Conservation (phyloP, 2,888 invertebrate species). For the Stenoptilia bipunctidactyla region DNA sequence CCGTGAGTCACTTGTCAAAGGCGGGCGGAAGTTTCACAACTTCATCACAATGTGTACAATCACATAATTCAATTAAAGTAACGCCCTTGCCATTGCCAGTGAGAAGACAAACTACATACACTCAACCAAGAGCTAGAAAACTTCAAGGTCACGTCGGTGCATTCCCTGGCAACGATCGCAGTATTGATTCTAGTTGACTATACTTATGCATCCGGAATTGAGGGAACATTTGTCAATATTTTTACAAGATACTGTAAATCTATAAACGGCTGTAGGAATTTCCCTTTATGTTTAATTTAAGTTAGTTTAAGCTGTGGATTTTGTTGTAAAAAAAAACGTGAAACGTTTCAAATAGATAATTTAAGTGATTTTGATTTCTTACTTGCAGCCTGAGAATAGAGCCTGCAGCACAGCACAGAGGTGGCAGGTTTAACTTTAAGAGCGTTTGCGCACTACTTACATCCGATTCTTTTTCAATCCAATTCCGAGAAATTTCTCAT, state of each 20-base stretch:
- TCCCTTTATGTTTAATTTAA: too few species aligned
- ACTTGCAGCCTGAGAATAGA: too few species aligned
- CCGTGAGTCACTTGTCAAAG: conserved; percentile 37
- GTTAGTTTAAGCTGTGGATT: too few species aligned
- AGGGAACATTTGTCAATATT: conserved; percentile 39
- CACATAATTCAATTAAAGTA: conserved; percentile 28
- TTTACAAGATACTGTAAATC: background rate
- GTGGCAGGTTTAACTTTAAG: too few species aligned
- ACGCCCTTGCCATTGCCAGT: conserved; percentile 35
- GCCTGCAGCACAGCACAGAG: too few species aligned
- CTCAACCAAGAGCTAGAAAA: conserved; percentile 39
- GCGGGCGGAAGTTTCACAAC: conserved; percentile 6
- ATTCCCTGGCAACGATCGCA: conserved; percentile 60
- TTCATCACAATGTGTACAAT: conserved; percentile 23
- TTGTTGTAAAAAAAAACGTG: too few species aligned
- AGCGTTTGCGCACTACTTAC: too few species aligned
- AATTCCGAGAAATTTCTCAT: too few species aligned
- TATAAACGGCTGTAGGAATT: too few species aligned
- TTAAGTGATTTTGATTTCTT: too few species aligned
- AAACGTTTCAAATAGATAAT: too few species aligned
- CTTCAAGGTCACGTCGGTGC: conserved; percentile 41
- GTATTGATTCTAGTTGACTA: conserved; percentile 37
- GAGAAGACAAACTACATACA: conserved; percentile 44
- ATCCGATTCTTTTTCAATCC: too few species aligned
- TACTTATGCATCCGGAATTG: conserved; percentile 37